Evolutionary conservation across 2,113 vertebrate genomes (phyloP).

Genomic region (Syngnathoides biaculeatus): DNA sequence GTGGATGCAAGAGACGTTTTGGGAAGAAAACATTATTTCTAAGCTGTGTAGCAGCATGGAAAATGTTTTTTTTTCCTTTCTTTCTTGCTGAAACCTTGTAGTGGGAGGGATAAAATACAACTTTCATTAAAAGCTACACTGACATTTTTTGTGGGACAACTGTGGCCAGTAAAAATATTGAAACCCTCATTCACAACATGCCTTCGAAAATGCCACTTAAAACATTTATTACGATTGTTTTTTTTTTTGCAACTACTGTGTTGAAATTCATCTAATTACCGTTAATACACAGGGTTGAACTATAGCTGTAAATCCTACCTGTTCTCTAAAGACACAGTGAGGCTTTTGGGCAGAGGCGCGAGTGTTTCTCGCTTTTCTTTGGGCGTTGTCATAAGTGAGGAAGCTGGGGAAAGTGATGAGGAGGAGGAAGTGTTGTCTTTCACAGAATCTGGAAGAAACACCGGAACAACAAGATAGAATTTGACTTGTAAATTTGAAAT

Average conservation of each 20-base stretch:
- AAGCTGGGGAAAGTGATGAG: conserved; percentile 56
- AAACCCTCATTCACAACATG: too few species aligned
- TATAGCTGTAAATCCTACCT: conserved; percentile 35
- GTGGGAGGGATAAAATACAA: too few species aligned
- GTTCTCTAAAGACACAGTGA: conserved; percentile 60
- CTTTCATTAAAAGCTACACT: too few species aligned
- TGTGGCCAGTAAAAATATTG: too few species aligned
- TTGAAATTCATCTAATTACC: neutral
- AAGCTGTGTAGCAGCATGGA: too few species aligned
- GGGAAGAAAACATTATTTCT: too few species aligned
- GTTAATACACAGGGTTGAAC: neutral
- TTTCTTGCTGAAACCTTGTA: too few species aligned
- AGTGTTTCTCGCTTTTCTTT: conserved; percentile 71
- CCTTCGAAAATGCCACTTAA: neutral
- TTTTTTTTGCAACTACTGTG: neutral
- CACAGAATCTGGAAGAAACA: conserved; percentile 66
- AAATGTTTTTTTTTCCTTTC: too few species aligned
- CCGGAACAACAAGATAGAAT: neutral
- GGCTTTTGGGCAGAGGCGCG: conserved; percentile 47
- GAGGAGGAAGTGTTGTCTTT: conserved; percentile 64
- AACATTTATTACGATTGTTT: neutral
- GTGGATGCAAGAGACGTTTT: too few species aligned
- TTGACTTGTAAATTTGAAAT: conserved; percentile 4
- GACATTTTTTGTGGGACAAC: too few species aligned
- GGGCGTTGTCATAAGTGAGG: conserved; percentile 63